Evolutionary conservation across 2,113 vertebrate genomes (phyloP).

Genomic region (Chloebia gouldiae): DNA sequence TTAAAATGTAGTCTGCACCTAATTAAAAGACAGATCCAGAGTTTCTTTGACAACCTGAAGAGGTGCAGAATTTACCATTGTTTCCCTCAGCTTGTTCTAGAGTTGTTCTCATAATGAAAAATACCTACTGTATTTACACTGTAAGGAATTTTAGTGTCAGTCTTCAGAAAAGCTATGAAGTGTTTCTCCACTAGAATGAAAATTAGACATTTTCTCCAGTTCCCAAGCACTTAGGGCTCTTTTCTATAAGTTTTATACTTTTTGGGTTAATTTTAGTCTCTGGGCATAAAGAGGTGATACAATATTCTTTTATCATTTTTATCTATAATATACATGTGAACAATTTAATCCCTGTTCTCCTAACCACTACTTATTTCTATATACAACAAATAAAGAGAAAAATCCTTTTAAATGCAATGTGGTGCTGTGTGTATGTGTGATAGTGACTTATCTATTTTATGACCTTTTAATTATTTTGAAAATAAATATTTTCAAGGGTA

Average conservation of each 20-base stretch:
- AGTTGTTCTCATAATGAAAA: background rate
- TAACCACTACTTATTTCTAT: background rate
- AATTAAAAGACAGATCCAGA: background rate
- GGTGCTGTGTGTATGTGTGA: background rate
- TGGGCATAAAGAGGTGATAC: background rate
- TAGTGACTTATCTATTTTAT: background rate
- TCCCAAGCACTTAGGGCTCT: background rate
- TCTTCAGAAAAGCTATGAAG: background rate
- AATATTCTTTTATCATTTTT: background rate
- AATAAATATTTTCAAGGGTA: background rate
- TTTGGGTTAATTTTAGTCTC: background rate
- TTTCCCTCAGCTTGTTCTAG: background rate
- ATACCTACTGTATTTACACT: background rate
- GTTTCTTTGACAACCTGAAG: background rate
- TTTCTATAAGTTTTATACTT: background rate
- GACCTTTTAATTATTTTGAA: conserved; percentile 1
- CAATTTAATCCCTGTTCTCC: background rate
- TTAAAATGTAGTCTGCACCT: background rate
- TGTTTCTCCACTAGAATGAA: background rate
- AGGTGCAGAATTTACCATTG: background rate
- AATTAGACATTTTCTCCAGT: background rate
- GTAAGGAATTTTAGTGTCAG: background rate
- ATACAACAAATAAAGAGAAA: background rate
- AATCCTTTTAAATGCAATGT: background rate
- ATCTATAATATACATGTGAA: background rate